Percentiles rank a stretch among this genome's conserved stretches.
phyloP scores from a whole-genome alignment of 2,888 invertebrate species.

The Heliconius hortense region DNA sequence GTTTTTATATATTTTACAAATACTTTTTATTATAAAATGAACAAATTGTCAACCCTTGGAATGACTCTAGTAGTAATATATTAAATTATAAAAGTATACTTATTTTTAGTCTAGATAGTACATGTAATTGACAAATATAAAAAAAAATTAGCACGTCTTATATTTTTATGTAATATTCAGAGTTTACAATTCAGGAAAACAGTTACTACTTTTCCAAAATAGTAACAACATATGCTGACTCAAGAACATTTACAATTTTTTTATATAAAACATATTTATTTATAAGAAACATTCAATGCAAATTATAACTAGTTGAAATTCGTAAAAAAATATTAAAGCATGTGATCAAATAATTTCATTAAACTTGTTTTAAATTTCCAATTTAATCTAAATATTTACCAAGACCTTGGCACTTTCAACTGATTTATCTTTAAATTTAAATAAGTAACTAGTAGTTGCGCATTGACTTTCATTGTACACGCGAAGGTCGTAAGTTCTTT shows the following conservation, averaged over 20 bases:
- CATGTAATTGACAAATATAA: not conserved
- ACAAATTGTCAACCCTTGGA: not conserved
- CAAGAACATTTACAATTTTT: not conserved
- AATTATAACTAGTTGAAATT: too few relatives aligned
- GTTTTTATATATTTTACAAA: too few relatives aligned
- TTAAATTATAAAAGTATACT: not conserved
- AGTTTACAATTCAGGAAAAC: not conserved
- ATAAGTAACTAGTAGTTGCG: not conserved
- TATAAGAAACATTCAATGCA: too few relatives aligned
- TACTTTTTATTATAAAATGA: not conserved
- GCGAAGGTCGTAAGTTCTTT: not conserved
- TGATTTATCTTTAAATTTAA: not conserved
- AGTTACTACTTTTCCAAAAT: not conserved
- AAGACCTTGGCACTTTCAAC: constrained; percentile 7
- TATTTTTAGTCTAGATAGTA: not conserved
- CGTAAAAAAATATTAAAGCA: too few relatives aligned
- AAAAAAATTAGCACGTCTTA: not conserved
- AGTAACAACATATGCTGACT: not conserved
- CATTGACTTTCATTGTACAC: not conserved
- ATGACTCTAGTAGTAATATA: not conserved
- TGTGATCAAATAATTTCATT: not conserved
- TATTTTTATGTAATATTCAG: not conserved
- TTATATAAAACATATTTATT: too few relatives aligned
- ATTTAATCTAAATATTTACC: not conserved
- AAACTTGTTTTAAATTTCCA: not conserved